Evolutionary conservation across 2,113 vertebrate genomes (phyloP).

Genomic region (Podilymbus podiceps): DNA sequence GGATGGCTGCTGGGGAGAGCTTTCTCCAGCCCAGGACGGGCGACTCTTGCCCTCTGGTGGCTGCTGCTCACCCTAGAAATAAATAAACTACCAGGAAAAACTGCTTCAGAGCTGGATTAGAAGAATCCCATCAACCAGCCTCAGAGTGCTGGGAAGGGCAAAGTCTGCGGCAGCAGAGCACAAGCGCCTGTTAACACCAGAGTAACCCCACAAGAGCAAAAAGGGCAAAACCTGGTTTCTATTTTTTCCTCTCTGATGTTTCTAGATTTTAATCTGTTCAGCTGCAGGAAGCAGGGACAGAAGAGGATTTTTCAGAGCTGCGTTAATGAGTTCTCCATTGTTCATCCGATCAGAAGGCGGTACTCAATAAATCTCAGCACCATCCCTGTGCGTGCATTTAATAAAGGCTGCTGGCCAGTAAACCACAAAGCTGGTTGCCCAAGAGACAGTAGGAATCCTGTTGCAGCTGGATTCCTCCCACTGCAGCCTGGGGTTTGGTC

Average conservation of each 20-base stretch:
- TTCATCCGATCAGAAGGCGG: background rate
- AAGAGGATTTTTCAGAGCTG: background rate
- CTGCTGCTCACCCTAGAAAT: background rate
- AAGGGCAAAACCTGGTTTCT: background rate
- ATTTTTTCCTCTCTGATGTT: accelerated
- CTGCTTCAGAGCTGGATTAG: background rate
- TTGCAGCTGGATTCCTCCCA: background rate
- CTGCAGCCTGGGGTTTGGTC: background rate
- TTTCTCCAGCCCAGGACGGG: background rate
- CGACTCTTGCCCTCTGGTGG: constrained; percentile 29
- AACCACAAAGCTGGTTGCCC: background rate
- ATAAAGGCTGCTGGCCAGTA: background rate
- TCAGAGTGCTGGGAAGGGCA: background rate
- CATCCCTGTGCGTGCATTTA: accelerated
- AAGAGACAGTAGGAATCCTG: background rate
- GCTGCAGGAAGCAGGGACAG: accelerated
- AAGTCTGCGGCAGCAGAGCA: background rate
- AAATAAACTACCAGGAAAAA: background rate
- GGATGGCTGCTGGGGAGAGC: background rate
- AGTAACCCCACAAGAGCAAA: background rate
- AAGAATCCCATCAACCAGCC: background rate
- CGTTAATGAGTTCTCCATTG: accelerated
- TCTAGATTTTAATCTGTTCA: background rate
- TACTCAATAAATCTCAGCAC: background rate
- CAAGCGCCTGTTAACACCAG: background rate